Conservation (phyloP, 2,113 vertebrate genomes). For the Gallinago undulata region DNA sequence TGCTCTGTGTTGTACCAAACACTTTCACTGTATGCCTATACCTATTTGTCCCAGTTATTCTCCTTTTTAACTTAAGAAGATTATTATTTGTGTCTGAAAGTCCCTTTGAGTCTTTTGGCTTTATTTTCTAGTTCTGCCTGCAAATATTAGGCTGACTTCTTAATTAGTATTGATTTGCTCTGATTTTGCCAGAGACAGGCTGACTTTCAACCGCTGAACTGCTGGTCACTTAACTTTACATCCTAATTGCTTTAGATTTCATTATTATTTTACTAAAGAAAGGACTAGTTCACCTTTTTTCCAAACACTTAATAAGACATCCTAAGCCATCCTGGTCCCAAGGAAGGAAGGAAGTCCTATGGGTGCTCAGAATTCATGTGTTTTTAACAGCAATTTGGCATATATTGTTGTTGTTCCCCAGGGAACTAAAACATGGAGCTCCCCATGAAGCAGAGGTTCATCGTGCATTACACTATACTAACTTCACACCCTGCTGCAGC, state of each 20-base stretch:
- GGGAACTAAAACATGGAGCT: not conserved
- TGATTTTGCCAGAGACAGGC: not conserved
- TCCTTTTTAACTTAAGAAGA: not conserved
- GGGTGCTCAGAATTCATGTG: not conserved
- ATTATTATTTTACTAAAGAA: not conserved
- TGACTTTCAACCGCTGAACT: not conserved
- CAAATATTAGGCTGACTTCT: not conserved
- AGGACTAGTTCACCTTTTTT: not conserved
- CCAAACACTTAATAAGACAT: not conserved
- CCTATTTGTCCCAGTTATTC: not conserved
- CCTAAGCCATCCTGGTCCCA: not conserved
- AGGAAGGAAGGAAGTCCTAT: not conserved
- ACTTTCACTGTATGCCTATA: not conserved
- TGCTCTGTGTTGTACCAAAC: not conserved
- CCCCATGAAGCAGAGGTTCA: not conserved
- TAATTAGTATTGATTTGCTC: not conserved
- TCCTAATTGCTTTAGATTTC: not conserved
- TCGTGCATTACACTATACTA: not conserved
- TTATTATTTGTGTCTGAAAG: not conserved
- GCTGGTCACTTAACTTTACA: not conserved
- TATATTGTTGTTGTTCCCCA: fast-evolving
- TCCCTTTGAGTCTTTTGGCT: not conserved
- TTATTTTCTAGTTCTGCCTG: not conserved
- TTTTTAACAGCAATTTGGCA: not conserved
- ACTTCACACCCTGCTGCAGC: not conserved